A percentile compares a stretch with the other conserved stretches of the same genome.
phyloP scores from a whole-genome alignment of 1,140 invertebrate genomes.

The Coenobita brevimanus region DNA sequence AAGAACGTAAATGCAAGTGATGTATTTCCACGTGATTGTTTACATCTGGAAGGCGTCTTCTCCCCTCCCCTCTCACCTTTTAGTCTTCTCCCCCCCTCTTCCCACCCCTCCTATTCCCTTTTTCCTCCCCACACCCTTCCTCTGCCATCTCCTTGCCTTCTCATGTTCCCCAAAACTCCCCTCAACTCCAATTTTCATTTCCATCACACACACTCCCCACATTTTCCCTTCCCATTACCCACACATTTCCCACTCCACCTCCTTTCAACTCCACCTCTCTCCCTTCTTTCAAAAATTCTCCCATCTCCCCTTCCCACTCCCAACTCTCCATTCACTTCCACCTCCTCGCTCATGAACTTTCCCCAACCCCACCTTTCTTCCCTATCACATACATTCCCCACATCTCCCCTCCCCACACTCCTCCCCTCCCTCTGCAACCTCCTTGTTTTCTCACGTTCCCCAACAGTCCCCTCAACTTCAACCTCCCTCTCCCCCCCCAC shows the following conservation, averaged over 20 bases:
- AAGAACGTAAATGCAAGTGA: too few species aligned
- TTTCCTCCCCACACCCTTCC: not conserved
- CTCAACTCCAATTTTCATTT: not conserved
- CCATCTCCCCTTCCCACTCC: not conserved
- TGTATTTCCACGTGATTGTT: slow-evolving; percentile 11
- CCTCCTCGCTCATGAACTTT: not conserved
- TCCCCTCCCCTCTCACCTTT: not conserved
- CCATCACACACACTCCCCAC: not conserved
- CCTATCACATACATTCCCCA: not conserved
- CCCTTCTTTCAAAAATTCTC: too few species aligned
- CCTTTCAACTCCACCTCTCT: too few species aligned
- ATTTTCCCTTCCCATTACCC: too few species aligned
- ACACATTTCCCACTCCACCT: too few species aligned
- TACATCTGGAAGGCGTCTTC: not conserved
- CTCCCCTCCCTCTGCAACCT: too few species aligned
- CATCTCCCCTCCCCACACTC: too few species aligned
- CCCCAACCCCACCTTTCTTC: not conserved
- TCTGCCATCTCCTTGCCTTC: not conserved
- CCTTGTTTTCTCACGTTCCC: too few species aligned
- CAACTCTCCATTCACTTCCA: not conserved
- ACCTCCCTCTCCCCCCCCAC: too few species aligned
- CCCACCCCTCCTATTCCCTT: not conserved
- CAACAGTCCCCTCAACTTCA: too few species aligned
- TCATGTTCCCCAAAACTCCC: too few species aligned
- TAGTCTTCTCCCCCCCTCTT: not conserved